Conservation (phyloP, 2,888 invertebrate genomes). For the Aromia moschata region DNA sequence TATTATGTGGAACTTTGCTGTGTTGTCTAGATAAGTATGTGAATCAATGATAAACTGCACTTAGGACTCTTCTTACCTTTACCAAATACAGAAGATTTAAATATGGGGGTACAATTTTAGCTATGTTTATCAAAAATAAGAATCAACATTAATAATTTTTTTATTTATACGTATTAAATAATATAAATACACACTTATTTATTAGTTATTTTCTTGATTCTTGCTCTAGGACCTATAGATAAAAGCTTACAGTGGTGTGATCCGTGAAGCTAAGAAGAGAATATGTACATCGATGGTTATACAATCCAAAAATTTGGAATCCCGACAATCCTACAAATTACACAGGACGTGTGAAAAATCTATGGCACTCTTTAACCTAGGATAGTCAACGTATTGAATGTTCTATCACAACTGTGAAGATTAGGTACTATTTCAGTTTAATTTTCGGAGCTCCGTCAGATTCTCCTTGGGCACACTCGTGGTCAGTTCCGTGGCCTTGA, state of each 20-base stretch:
- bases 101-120: background rate
- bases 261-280: constrained; percentile 24
- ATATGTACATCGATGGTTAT: constrained; percentile 32
- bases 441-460: constrained; percentile 44
- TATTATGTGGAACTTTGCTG: constrained; percentile 69
- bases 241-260: constrained; percentile 1
- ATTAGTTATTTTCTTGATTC: constrained; percentile 19
- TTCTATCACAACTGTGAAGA: constrained; percentile 27
- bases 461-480: constrained; percentile 42
- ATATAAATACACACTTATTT: constrained; percentile 30
- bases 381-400: constrained; percentile 21
- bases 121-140: background rate
- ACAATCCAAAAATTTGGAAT: constrained; percentile 9
- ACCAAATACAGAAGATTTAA: constrained; percentile 1
- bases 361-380: constrained; percentile 33
- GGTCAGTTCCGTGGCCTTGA: constrained; percentile 28
- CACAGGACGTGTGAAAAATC: constrained; percentile 17
- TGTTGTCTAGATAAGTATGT: constrained; percentile 69
- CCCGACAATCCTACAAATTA: constrained; percentile 20
- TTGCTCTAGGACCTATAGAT: constrained; percentile 9
- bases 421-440: constrained; percentile 29
- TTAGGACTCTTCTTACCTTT: too few species aligned
- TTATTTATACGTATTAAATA: constrained; percentile 26
- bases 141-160: constrained; percentile 18
- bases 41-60: too few species aligned